Conservation (phyloP, 2,888 invertebrate genomes). For the Pollenia angustigena region DNA sequence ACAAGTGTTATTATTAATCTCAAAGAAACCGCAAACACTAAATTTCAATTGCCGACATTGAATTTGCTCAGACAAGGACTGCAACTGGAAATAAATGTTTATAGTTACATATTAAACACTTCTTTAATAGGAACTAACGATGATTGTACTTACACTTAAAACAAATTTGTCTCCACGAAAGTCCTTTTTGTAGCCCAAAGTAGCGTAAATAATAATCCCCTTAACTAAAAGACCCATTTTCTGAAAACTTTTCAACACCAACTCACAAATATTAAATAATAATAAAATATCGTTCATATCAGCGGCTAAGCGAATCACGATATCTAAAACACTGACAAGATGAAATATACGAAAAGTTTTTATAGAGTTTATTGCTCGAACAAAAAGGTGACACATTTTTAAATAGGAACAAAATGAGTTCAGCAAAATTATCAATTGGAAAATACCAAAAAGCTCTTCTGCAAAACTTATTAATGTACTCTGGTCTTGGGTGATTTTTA, state of each 20-base stretch:
- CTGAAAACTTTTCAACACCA: conserved; percentile 17
- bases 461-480: conserved; percentile 60
- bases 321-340: neutral
- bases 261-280: conserved; percentile 72
- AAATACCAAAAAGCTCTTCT: conserved; percentile 54
- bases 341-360: neutral
- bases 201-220: conserved; percentile 32
- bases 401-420: conserved; percentile 74
- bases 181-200: neutral
- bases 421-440: conserved; percentile 72
- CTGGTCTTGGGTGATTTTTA: conserved; percentile 58
- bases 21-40: conserved; percentile 48
- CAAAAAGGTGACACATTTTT: conserved; percentile 43
- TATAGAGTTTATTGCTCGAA: conserved; percentile 70
- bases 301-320: conserved; percentile 13
- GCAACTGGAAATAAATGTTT: conserved; percentile 69
- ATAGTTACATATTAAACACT: neutral
- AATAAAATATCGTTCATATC: conserved; percentile 71
- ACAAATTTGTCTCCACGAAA: conserved; percentile 16
- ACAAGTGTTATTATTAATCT: conserved; percentile 20
- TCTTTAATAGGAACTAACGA: neutral
- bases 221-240: neutral
- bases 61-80: conserved; percentile 41
- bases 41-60: conserved; percentile 20
- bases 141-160: conserved; percentile 17